Conservation (phyloP, 2,888 invertebrate genomes). For the Aromia moschata region DNA sequence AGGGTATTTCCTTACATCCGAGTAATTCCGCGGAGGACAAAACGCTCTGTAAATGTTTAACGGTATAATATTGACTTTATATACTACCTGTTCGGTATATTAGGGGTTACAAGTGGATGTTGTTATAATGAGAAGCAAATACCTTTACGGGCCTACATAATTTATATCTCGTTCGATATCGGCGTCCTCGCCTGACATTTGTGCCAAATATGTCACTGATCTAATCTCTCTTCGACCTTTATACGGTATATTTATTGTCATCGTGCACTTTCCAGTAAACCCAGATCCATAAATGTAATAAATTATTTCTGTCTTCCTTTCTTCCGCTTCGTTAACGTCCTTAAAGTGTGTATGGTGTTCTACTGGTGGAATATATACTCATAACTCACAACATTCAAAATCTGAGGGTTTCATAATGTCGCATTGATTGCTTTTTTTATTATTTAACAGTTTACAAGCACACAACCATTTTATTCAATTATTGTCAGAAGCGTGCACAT, state of each 20-base stretch:
- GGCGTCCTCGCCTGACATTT: slow-evolving; percentile 39
- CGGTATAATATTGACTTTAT: slow-evolving; percentile 12
- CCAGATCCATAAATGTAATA: background rate
- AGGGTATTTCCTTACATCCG: background rate
- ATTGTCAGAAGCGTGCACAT: no score
- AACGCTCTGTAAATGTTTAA: slow-evolving; percentile 10
- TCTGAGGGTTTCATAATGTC: no score
- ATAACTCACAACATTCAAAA: no score
- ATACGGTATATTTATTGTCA: slow-evolving; percentile 36
- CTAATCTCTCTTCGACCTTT: slow-evolving; percentile 42
- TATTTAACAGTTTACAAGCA: no score
- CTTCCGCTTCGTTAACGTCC: no score
- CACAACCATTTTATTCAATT: no score
- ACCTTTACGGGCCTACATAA: slow-evolving; percentile 8
- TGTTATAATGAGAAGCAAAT: slow-evolving; percentile 19
- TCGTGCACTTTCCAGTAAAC: slow-evolving; percentile 32
- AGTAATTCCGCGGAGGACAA: background rate
- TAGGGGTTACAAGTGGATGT: slow-evolving; percentile 14
- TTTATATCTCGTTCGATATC: slow-evolving; percentile 11
- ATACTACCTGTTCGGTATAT: slow-evolving; percentile 15
- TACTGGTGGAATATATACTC: no score
- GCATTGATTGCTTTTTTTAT: no score
- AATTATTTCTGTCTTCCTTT: background rate
- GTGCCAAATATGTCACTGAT: slow-evolving; percentile 43
- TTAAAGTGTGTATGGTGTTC: no score